These are phyloP conservation scores for Telmatochromis sp. DNA, from an alignment of 2,113 vertebrate species.

Conservation along the genomic window DNA sequence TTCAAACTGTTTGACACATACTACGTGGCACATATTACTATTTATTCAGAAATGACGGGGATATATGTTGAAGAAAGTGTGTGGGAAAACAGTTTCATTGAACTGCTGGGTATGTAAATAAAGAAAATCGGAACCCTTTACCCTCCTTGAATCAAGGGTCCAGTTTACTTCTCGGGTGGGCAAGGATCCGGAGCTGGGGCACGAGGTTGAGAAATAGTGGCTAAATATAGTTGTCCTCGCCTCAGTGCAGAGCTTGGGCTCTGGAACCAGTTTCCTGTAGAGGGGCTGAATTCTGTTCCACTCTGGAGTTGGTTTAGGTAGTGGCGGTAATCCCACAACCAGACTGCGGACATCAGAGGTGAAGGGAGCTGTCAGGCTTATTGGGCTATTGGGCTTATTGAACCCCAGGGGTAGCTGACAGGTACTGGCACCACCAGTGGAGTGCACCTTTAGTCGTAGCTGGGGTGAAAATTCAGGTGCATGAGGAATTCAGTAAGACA, in stretches of 20 bases:
- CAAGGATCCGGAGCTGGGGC: neutral
- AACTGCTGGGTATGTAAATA: neutral
- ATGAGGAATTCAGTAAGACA: neutral
- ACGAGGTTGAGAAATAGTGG: neutral
- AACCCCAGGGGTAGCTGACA: neutral
- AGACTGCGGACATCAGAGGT: neutral
- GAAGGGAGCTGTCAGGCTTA: neutral
- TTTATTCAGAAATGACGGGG: neutral
- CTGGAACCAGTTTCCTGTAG: neutral
- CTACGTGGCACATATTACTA: neutral
- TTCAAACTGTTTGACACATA: neutral
- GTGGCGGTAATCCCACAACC: neutral
- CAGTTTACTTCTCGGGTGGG: neutral
- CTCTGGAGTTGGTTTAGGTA: neutral
- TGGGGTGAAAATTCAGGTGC: neutral
- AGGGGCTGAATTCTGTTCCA: neutral
- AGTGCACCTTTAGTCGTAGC: neutral
- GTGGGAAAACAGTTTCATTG: neutral
- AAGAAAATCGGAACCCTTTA: neutral
- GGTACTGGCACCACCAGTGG: neutral
- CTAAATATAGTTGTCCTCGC: neutral
- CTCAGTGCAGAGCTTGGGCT: neutral
- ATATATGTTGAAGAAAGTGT: neutral
- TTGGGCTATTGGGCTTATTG: neutral
- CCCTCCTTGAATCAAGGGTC: neutral